A percentile compares a stretch with the other conserved stretches of the same genome.
Evolutionary conservation across 92 coral and sea anemone genomes (phyloP).

Genomic region (Virgularia gustaviana): DNA sequence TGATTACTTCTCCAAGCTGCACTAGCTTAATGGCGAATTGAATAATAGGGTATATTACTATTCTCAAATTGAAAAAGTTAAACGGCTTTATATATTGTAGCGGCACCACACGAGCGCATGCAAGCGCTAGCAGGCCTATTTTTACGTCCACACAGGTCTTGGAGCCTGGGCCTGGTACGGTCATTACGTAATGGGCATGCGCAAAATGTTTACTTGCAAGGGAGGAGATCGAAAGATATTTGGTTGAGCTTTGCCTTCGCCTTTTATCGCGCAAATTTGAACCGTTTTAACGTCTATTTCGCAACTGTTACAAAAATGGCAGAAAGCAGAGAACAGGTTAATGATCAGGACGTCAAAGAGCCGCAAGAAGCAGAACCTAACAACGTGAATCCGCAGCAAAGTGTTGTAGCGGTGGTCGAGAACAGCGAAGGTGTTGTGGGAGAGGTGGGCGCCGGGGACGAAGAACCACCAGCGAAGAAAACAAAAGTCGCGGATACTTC

Average conservation of each 20-base stretch:
- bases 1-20: too few relatives aligned
- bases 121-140: too few relatives aligned
- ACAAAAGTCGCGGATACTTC: slow-evolving; percentile 17
- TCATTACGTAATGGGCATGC: background rate
- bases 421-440: background rate
- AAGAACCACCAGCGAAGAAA: slow-evolving; percentile 45
- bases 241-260: background rate
- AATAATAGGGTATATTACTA: too few relatives aligned
- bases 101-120: too few relatives aligned
- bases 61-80: too few relatives aligned
- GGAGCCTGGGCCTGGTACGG: background rate
- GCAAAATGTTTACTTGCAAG: background rate
- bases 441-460: background rate
- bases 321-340: background rate
- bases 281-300: background rate
- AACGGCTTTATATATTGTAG: too few relatives aligned
- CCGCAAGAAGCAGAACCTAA: background rate
- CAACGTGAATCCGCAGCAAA: background rate
- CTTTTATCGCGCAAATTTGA: background rate
- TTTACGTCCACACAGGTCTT: too few relatives aligned
- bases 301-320: background rate
- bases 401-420: background rate
- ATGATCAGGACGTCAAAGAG: background rate
- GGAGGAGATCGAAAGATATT: background rate
- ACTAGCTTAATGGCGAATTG: too few relatives aligned